Conservation (phyloP, 1,140 invertebrate genomes). For the Fopius arisanus region DNA sequence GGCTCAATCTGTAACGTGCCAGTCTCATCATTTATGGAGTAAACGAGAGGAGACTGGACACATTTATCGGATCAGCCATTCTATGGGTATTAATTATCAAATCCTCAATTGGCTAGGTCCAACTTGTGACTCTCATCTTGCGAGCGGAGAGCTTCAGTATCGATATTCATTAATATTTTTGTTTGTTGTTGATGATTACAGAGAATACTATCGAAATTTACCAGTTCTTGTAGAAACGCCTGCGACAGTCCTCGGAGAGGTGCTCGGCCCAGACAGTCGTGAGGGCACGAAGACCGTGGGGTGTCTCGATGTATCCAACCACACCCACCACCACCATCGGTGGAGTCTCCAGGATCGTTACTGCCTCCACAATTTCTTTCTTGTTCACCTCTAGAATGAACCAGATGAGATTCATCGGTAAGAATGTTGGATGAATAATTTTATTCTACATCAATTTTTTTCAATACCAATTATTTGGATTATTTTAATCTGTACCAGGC, state of each 20-base stretch:
- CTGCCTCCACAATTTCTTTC: slow-evolving; percentile 99
- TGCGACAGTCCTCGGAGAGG: slow-evolving; percentile 96
- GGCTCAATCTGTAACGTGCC: slow-evolving; percentile 42
- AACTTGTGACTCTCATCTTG: slow-evolving; percentile 46
- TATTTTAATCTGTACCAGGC: slow-evolving; percentile 65
- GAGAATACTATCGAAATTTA: slow-evolving; percentile 60
- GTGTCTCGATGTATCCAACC: slow-evolving; percentile 99
- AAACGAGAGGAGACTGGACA: slow-evolving; percentile 50
- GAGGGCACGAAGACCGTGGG: slow-evolving; percentile 91
- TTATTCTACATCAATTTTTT: background rate
- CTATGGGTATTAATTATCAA: slow-evolving; percentile 7
- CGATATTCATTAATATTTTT: background rate
- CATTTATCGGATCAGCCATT: slow-evolving; percentile 41
- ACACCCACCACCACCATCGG: slow-evolving; percentile 98
- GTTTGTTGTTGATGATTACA: no score
- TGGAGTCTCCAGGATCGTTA: slow-evolving; percentile 97
- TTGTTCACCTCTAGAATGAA: slow-evolving; percentile 91
- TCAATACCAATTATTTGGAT: background rate
- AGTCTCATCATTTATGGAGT: slow-evolving; percentile 40
- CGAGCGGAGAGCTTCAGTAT: slow-evolving; percentile 52
- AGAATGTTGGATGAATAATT: background rate
- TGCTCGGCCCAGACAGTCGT: slow-evolving; percentile 99
- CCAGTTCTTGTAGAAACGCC: slow-evolving; percentile 99
- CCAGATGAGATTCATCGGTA: background rate
- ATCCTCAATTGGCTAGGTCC: slow-evolving; percentile 38